These are phyloP conservation scores for Lamellibrachia satsuma DNA, from an alignment of 2,888 invertebrate genomes.

Conservation along the genomic window DNA sequence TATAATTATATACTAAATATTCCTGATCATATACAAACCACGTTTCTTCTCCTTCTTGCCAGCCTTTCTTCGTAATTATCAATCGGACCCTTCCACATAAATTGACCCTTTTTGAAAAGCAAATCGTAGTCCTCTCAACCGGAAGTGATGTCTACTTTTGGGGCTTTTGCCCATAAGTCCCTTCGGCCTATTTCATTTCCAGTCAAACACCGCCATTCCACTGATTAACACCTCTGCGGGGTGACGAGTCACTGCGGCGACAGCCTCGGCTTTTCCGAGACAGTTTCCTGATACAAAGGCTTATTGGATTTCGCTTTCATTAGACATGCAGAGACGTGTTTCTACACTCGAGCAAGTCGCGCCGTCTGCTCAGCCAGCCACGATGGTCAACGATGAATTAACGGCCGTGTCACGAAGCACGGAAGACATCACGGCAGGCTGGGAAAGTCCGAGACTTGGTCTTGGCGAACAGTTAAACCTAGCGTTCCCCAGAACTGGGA, in stretches of 20 bases:
- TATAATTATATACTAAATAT: neutral
- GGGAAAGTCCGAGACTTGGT: neutral
- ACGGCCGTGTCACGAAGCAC: neutral
- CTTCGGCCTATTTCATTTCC: neutral
- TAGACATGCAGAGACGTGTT: slow-evolving; percentile 1
- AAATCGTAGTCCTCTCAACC: neutral
- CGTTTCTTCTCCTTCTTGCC: neutral
- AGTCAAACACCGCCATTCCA: neutral
- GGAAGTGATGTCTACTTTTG: neutral
- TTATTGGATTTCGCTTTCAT: slow-evolving; percentile 13
- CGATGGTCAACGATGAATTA: neutral
- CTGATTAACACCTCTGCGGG: neutral
- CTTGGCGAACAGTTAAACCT: neutral
- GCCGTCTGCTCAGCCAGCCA: neutral
- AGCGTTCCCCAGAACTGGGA: neutral
- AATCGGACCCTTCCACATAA: neutral
- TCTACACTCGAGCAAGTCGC: neutral
- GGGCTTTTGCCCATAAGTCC: neutral
- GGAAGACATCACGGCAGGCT: neutral
- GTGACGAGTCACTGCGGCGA: neutral
- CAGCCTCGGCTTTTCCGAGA: slow-evolving; percentile 6
- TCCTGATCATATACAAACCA: neutral
- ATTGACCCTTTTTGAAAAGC: neutral
- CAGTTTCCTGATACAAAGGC: slow-evolving; percentile 17
- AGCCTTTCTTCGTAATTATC: neutral